Evolutionary conservation across 2,113 vertebrate genomes (phyloP).

Genomic region (Myodes glareolus): DNA sequence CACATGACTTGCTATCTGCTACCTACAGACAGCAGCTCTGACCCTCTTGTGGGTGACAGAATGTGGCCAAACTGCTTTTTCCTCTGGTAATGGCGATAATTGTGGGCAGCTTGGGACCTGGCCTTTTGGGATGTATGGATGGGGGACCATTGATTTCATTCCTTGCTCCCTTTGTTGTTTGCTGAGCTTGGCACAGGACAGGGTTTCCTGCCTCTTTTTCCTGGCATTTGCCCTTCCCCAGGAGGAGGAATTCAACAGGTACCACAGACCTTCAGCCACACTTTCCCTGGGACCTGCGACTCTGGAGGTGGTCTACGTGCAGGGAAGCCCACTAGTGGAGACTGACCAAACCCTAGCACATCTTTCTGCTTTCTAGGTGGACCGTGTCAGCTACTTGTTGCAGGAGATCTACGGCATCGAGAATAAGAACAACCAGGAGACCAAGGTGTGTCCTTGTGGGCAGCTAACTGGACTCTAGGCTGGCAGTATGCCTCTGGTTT

Average conservation of each 20-base stretch:
- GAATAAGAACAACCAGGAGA: conserved; percentile 99
- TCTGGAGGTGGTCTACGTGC: not conserved
- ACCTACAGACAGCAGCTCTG: not conserved
- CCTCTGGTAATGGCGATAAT: not conserved
- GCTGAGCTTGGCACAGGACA: not conserved
- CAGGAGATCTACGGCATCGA: conserved; percentile 99
- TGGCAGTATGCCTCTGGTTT: accelerated
- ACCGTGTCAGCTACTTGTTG: conserved; percentile 97
- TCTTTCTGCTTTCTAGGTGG: conserved; percentile 88
- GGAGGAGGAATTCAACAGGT: accelerated
- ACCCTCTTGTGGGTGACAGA: not conserved
- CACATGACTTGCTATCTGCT: accelerated
- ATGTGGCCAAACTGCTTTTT: not conserved
- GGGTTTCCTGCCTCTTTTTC: not conserved
- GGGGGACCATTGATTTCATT: too few species aligned
- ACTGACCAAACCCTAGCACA: not conserved
- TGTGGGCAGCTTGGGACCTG: not conserved
- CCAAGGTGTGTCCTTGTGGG: conserved; percentile 89
- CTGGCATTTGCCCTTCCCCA: not conserved
- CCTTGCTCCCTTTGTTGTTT: not conserved
- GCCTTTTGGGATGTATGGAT: not conserved
- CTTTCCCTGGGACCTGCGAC: not conserved
- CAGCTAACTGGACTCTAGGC: accelerated
- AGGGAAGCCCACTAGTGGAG: not conserved
- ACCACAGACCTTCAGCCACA: not conserved